Percentiles rank a stretch among this genome's conserved stretches.
phyloP scores from a whole-genome alignment of 2,888 invertebrate genomes.

The Drosophila melanocephala region DNA sequence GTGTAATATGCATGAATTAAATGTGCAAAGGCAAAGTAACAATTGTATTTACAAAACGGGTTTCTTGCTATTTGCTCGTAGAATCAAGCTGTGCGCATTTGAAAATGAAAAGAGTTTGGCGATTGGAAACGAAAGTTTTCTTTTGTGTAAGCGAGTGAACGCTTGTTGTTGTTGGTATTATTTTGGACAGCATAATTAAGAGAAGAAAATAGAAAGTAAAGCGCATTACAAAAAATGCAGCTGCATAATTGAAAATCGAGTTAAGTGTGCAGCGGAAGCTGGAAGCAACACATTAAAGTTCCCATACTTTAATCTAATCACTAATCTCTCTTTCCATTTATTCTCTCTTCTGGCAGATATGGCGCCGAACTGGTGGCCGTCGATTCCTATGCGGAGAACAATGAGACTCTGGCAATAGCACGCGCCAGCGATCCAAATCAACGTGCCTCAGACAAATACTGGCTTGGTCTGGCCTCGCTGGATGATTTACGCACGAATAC shows the following conservation, averaged over 20 bases:
- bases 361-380: conserved; percentile 97
- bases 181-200: conserved; percentile 65
- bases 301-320: conserved; percentile 38
- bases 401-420: conserved; percentile 93
- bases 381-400: conserved; percentile 96
- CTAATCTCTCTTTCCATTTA: conserved; percentile 10
- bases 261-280: conserved; percentile 48
- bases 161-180: conserved; percentile 24
- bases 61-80: conserved; percentile 44
- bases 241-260: conserved; percentile 61
- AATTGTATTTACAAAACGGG: conserved; percentile 56
- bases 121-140: conserved; percentile 82
- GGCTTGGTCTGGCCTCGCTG: conserved; percentile 95
- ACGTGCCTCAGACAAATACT: conserved; percentile 91
- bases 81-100: conserved; percentile 45
- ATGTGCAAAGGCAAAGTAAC: conserved; percentile 14
- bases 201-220: conserved; percentile 77
- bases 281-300: conserved; percentile 19
- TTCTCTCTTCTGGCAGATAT: conserved; percentile 88
- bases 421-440: conserved; percentile 88
- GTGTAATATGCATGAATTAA: conserved; percentile 60
- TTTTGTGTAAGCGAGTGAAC: conserved; percentile 29
- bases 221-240: conserved; percentile 56
- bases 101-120: conserved; percentile 47
- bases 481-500: conserved; percentile 97